Conservation (phyloP, 2,888 invertebrate genomes). For the Invenusta paracnida region DNA sequence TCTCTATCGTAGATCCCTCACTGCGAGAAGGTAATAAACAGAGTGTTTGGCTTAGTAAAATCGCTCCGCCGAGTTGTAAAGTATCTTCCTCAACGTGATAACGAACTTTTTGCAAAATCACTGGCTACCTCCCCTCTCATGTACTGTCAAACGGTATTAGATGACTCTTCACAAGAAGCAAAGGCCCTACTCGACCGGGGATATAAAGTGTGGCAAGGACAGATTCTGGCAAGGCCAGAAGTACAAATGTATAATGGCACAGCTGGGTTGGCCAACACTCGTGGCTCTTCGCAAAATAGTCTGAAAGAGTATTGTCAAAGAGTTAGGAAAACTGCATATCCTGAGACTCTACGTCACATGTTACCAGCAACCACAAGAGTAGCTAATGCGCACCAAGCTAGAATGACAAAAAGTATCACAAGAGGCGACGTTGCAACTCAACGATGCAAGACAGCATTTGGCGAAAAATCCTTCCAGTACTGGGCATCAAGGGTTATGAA, state of each 20-base stretch:
- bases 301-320: background rate
- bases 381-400: background rate
- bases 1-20: conserved; percentile 7
- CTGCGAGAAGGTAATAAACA: conserved; percentile 1
- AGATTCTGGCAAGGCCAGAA: background rate
- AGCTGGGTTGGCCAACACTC: conserved; percentile 19
- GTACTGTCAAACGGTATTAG: conserved; percentile 10
- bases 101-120: conserved; percentile 9
- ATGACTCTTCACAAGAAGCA: conserved; percentile 26
- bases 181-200: conserved; percentile 23
- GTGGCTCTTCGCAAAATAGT: background rate
- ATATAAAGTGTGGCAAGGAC: background rate
- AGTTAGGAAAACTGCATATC: background rate
- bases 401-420: conserved; percentile 12
- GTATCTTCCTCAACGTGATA: conserved; percentile 18
- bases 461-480: conserved; percentile 8
- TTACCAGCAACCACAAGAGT: conserved; percentile 18
- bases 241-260: background rate
- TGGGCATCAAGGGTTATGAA: conserved; percentile 15
- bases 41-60: background rate
- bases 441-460: conserved; percentile 13
- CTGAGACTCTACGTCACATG: background rate
- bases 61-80: conserved; percentile 13
- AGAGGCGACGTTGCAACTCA: conserved; percentile 14
- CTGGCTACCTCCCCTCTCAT: background rate